These are phyloP conservation scores for Mastacembelus armatus DNA, from an alignment of 2,797 vertebrate genomes.

Conservation along the genomic window DNA sequence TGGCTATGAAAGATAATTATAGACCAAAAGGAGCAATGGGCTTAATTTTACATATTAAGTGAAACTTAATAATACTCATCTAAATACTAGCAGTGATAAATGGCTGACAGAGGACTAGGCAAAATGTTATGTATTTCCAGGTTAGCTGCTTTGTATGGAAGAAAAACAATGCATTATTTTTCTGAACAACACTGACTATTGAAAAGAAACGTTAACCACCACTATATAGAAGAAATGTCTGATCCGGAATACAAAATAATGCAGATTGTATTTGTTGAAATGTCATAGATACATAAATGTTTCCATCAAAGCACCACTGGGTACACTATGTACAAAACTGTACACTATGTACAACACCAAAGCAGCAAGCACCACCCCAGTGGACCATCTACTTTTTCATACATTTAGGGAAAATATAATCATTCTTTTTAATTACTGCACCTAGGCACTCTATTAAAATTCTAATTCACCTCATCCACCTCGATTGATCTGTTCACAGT, in stretches of 20 bases:
- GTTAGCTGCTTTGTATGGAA: slow-evolving; percentile 48
- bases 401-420: slow-evolving; percentile 88
- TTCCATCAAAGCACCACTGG: slow-evolving; percentile 28
- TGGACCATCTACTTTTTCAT: slow-evolving; percentile 72
- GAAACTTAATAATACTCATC: slow-evolving; percentile 91
- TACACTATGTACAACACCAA: slow-evolving; percentile 48
- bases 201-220: slow-evolving; percentile 18
- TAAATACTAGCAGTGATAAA: slow-evolving; percentile 92
- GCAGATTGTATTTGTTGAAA: slow-evolving; percentile 13
- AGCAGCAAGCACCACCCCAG: slow-evolving; percentile 50
- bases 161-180: slow-evolving; percentile 48
- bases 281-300: slow-evolving; percentile 39
- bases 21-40: slow-evolving; percentile 88
- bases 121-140: slow-evolving; percentile 65
- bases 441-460: slow-evolving; percentile 88
- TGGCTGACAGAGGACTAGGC: slow-evolving; percentile 82
- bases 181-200: background rate
- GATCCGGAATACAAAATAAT: background rate
- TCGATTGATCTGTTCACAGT: slow-evolving; percentile 95
- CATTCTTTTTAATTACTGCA: slow-evolving; percentile 90
- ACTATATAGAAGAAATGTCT: background rate
- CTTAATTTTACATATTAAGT: slow-evolving; percentile 93
- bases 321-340: too few species aligned
- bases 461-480: slow-evolving; percentile 90
- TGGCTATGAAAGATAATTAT: slow-evolving; percentile 93